Conservation (phyloP, 2,888 invertebrate genomes). For the Argynnis bischoffii region DNA sequence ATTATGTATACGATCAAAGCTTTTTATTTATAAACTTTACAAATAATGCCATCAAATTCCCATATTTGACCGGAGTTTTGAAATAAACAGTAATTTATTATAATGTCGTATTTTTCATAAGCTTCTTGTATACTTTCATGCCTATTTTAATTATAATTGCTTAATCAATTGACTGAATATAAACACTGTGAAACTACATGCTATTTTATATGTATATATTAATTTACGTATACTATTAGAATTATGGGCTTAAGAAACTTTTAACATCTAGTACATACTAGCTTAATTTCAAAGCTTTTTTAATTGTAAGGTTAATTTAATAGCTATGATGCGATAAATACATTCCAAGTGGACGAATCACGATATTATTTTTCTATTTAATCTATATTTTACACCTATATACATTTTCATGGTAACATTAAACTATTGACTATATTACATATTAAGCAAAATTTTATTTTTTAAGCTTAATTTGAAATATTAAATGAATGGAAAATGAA, state of each 20-base stretch:
- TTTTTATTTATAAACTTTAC: conserved; percentile 9
- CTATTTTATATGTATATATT: conserved; percentile 12
- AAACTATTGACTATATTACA: conserved; percentile 26
- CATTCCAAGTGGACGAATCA: conserved; percentile 70
- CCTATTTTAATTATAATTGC: conserved; percentile 30
- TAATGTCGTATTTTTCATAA: conserved; percentile 48
- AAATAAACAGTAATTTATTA: conserved; percentile 48
- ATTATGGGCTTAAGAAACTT: conserved; percentile 7
- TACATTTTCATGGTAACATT: conserved; percentile 32
- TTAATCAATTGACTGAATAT: conserved; percentile 37
- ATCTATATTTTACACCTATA: conserved; percentile 40
- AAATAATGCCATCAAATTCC: conserved; percentile 8
- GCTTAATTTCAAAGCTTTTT: conserved; percentile 2
- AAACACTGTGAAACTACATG: conserved; percentile 26
- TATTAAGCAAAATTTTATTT: conserved; percentile 42
- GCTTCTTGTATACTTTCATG: conserved; percentile 45
- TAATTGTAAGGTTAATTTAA: conserved; percentile 25
- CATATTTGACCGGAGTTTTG: conserved; percentile 59
- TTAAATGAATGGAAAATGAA: background rate
- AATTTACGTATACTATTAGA: conserved; percentile 32
- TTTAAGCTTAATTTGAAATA: conserved; percentile 37
- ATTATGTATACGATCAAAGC: conserved; percentile 1
- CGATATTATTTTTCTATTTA: conserved; percentile 57
- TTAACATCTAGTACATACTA: background rate
- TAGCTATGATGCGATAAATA: conserved; percentile 54